Evolutionary conservation across 2,797 vertebrate species (phyloP).

Genomic region (Eutrigla gurnardus): DNA sequence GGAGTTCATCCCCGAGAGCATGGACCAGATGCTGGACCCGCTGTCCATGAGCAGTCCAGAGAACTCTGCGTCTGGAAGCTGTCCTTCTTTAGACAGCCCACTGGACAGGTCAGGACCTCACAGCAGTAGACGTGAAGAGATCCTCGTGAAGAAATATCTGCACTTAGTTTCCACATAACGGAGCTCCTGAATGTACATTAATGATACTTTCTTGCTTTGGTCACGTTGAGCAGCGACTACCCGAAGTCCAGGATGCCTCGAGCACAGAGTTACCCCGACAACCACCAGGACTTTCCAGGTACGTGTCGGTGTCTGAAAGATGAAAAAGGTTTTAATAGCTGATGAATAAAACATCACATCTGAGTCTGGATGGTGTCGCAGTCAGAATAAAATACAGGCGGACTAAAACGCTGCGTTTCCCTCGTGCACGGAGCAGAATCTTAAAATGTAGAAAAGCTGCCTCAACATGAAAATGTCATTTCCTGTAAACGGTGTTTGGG

Average conservation of each 20-base stretch:
- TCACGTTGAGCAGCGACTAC: constrained; percentile 85
- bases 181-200: background rate
- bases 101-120: constrained; percentile 90
- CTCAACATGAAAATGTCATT: background rate
- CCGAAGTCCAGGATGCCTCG: constrained; percentile 97
- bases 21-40: constrained; percentile 99
- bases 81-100: constrained; percentile 97
- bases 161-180: background rate
- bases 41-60: constrained; percentile 98
- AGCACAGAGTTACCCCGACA: constrained; percentile 99
- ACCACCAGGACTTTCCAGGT: constrained; percentile 99
- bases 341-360: too few relatives aligned
- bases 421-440: too few relatives aligned
- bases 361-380: too few relatives aligned
- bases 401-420: too few relatives aligned
- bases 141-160: background rate
- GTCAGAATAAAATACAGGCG: too few relatives aligned
- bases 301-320: background rate
- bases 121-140: background rate
- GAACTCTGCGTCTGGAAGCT: constrained; percentile 98
- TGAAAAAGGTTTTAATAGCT: background rate
- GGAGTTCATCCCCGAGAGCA: constrained; percentile 99
- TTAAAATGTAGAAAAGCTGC: too few relatives aligned
- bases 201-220: background rate
- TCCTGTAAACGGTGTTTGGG: background rate